These are phyloP conservation scores for Ariolimax columbianus DNA, from an alignment of 2,888 invertebrate genomes.

Conservation along the genomic window DNA sequence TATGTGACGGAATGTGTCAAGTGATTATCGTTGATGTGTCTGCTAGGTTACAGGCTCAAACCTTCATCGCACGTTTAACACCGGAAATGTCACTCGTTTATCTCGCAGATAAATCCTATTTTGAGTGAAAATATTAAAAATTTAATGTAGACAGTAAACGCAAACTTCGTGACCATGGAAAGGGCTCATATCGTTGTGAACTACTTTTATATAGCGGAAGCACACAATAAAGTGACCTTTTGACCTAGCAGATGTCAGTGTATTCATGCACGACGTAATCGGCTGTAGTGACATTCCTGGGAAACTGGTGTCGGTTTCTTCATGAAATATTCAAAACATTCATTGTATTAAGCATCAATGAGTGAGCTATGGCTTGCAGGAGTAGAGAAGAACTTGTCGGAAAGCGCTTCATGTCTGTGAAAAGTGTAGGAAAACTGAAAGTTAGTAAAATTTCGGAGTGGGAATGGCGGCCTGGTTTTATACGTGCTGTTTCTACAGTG, in stretches of 20 bases:
- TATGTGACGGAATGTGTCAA: conserved; percentile 33
- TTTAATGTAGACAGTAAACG: background rate
- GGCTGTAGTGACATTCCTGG: conserved; percentile 61
- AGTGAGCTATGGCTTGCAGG: conserved; percentile 79
- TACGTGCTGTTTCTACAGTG: conserved; percentile 90
- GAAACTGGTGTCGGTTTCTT: conserved; percentile 58
- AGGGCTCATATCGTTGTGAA: background rate
- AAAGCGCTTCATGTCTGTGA: conserved; percentile 91
- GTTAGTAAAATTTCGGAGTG: conserved; percentile 90
- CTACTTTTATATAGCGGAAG: conserved; percentile 61
- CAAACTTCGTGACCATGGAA: background rate
- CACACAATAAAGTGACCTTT: conserved; percentile 66
- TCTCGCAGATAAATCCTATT: background rate
- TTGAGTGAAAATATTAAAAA: background rate
- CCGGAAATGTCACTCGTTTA: background rate
- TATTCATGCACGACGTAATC: conserved; percentile 73
- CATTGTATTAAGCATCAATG: conserved; percentile 58
- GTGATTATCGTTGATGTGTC: conserved; percentile 5
- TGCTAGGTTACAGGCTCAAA: conserved; percentile 14
- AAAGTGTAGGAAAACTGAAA: conserved; percentile 87
- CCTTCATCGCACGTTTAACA: background rate
- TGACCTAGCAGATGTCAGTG: conserved; percentile 74
- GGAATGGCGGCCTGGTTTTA: conserved; percentile 92
- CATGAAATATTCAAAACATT: conserved; percentile 58
- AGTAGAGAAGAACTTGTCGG: conserved; percentile 92